phyloP scores from a whole-genome alignment of 1,140 invertebrate species.

The Macrotrachela quadricornifera region DNA sequence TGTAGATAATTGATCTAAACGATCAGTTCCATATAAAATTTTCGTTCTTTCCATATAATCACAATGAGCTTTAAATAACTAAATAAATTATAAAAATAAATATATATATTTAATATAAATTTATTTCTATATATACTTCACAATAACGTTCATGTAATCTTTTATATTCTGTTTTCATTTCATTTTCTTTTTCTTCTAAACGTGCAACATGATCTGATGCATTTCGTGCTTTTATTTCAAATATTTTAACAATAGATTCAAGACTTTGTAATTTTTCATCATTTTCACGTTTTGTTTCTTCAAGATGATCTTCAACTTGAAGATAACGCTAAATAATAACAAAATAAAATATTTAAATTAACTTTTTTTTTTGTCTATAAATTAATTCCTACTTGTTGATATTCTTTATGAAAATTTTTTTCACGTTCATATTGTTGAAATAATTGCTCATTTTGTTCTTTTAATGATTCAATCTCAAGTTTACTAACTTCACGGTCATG shows the following conservation, averaged over 20 bases:
- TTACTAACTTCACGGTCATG: slow-evolving; percentile 92
- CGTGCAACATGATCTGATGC: slow-evolving; percentile 72
- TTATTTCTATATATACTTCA: slow-evolving; percentile 35
- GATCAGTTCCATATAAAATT: slow-evolving; percentile 58
- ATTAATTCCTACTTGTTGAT: slow-evolving; percentile 62
- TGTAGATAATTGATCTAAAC: too few species aligned
- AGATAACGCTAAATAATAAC: slow-evolving; percentile 49
- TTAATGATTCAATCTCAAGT: slow-evolving; percentile 74
- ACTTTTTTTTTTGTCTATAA: neutral
- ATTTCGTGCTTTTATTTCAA: slow-evolving; percentile 94
- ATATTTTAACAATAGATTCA: slow-evolving; percentile 86
- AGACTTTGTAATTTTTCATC: slow-evolving; percentile 72
- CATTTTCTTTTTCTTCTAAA: slow-evolving; percentile 58
- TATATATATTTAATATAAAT: neutral
- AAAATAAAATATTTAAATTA: slow-evolving; percentile 10
- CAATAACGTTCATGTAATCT: slow-evolving; percentile 70
- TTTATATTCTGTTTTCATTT: slow-evolving; percentile 54
- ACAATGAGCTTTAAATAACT: slow-evolving; percentile 78
- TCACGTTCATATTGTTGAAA: slow-evolving; percentile 96
- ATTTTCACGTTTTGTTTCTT: slow-evolving; percentile 78
- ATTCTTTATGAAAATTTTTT: slow-evolving; percentile 72
- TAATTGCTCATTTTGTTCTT: slow-evolving; percentile 96
- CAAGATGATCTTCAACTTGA: slow-evolving; percentile 78
- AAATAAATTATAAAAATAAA: neutral
- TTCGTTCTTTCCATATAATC: slow-evolving; percentile 97